These are phyloP conservation scores for Tachina grossa DNA, from an alignment of 2,888 invertebrate species.

Conservation along the genomic window DNA sequence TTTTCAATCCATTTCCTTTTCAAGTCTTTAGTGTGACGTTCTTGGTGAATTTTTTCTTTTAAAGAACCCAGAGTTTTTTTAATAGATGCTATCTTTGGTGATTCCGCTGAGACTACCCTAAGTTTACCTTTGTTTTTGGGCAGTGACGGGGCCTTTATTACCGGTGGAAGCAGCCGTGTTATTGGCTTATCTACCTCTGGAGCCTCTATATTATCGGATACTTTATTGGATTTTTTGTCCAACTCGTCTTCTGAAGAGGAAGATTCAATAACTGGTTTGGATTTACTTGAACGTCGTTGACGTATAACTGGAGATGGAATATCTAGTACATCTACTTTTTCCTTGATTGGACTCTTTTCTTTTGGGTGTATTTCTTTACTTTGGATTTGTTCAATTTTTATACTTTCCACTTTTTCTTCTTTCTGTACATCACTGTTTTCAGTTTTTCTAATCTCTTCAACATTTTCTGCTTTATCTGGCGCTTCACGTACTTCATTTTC, in stretches of 20 bases:
- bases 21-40: slow-evolving; percentile 70
- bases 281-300: slow-evolving; percentile 27
- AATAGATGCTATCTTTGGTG: not conserved
- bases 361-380: not conserved
- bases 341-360: slow-evolving; percentile 1
- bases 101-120: slow-evolving; percentile 75
- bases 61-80: slow-evolving; percentile 36
- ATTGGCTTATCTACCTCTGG: slow-evolving; percentile 42
- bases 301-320: slow-evolving; percentile 48
- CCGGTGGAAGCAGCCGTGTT: slow-evolving; percentile 72
- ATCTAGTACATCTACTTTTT: not conserved
- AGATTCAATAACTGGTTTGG: slow-evolving; percentile 9
- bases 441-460: not conserved
- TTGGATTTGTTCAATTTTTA: not conserved
- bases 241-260: slow-evolving; percentile 57
- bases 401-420: not conserved
- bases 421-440: not conserved
- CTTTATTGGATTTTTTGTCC: slow-evolving; percentile 8
- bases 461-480: not conserved
- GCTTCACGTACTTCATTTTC: not conserved
- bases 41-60: slow-evolving; percentile 58
- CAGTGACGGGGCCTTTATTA: slow-evolving; percentile 78
- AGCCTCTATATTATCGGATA: not conserved
- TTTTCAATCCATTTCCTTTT: slow-evolving; percentile 79
- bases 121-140: slow-evolving; percentile 77